Base-by-base conservation (phyloP, 2,797 vertebrate genomes). In the Perodicticus potto region DNA sequence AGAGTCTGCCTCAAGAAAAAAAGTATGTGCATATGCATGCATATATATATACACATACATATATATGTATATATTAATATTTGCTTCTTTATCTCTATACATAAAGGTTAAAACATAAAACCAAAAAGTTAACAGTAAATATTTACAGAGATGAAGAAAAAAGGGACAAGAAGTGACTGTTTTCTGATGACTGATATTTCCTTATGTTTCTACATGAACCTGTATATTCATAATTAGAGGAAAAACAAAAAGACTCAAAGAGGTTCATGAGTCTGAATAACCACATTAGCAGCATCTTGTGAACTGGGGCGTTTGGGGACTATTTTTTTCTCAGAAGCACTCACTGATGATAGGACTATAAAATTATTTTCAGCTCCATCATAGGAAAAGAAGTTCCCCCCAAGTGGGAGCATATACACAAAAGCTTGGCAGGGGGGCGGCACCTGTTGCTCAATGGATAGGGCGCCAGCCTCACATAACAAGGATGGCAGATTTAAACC, bases 161-260 rank as follows among this genome's bases (percentile, higher is more conserved):
- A 65, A 32, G 43, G 87, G 9, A 88, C 3, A 53, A 73, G 45
- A 53, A 73, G 45, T 45, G 61, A 87, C 29, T 53, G 77, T 53
- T 76, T 93, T 93, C 13, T 88, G 67, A 91, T 77, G 53, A 57
- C 34, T 81, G n/a, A 14, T 55, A 72, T 20, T 70, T 74, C 34
- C 82, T 90, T 25, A 77, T 27, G 25, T 59, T 80, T 83, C 80
- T 86, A 49, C 16, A 3, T 63, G 34, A 86, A 93, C 59, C 63
- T 96, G 45, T 34, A 86, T 10, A 63, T 74, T 70, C 80, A 69
- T 40, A 81, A 43, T 76, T 49, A 81, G 69, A 76, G 45, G 40
- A 70, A 86, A 95, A 93, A 63, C 72, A 92, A 27, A 92, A 27
- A 88, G 37, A 45, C 74, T 89, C 63, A 55, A 61, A 59, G 55